Evolutionary conservation across 2,888 invertebrate species (phyloP).

Genomic region (Epirrhoe tristata): DNA sequence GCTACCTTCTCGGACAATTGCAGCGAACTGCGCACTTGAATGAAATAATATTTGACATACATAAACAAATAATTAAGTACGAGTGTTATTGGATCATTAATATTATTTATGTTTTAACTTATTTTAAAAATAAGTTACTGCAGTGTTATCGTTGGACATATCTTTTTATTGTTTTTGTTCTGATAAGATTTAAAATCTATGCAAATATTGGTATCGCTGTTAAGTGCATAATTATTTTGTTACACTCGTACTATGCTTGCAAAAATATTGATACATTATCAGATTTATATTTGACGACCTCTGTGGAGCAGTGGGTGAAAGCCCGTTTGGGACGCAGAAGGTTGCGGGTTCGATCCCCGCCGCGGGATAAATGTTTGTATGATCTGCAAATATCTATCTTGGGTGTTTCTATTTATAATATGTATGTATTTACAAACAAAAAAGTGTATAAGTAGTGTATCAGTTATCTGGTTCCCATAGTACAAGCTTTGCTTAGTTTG

Average conservation of each 20-base stretch:
- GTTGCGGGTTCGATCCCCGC: no score
- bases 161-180: background rate
- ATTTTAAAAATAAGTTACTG: background rate
- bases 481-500: no score
- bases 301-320: no score
- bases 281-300: no score
- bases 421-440: no score
- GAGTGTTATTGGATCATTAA: conserved; percentile 23
- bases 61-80: conserved; percentile 23
- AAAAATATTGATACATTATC: conserved; percentile 5
- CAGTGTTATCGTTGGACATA: conserved; percentile 10
- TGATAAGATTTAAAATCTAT: background rate
- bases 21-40: conserved; percentile 26
- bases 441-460: no score
- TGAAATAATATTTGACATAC: conserved; percentile 24
- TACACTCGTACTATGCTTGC: background rate
- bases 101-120: conserved; percentile 1
- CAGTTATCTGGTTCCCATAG: no score
- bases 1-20: conserved; percentile 13
- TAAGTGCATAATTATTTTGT: background rate
- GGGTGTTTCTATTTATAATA: no score
- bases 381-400: no score
- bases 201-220: background rate
- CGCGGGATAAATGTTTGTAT: no score
- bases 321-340: no score